Evolutionary conservation across 2,797 vertebrate genomes (phyloP), one percentile per base, ranked within the genome.

Genomic region (Acridotheres tristis): DNA sequence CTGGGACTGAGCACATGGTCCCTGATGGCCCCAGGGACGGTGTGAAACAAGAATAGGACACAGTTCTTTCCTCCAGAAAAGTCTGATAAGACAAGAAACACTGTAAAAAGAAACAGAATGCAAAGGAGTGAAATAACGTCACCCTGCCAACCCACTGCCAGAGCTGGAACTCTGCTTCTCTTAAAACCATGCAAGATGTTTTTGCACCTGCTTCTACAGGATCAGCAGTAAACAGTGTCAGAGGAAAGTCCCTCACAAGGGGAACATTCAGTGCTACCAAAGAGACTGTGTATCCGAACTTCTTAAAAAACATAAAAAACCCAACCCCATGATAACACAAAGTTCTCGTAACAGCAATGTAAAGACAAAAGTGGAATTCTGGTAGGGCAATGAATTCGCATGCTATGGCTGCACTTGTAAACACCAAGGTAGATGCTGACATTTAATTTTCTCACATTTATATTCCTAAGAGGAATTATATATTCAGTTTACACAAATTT

Each of bases 361-460:
- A 51, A 38, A 38, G 18, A 68, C 21, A 78, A 57, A 87, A 86
- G 13, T 59, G 55, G 22, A 74, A 71, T 85, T 92, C 59, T 79
- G 55, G 40, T 76, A 63, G 82, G 57, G 50, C 36, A 87, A 73
- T 13, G 53, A 73, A 90, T 89, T 86, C 7, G 6, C 27, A 74
- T 87, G 45, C 71, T 63, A 11, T 29, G 40, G 40, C 34, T 82
- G 72, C 26, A 26, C 21, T 75, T 47, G 19, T 93, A 95, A 93
- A 93, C 83, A 94, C 32, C 61, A 83, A 95, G 59, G 78, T 90
- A 54, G 80, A 67, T 76, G 61, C 10, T 95, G 90, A 93, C 93
- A 93, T 94, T 95, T 94, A 59, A 74, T 94, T 88, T 92, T 93
- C 72, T 89, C 47, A 43, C 23, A 68, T 89, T 92, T 80, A 40